Base-by-base conservation (phyloP, 1,140 invertebrate genomes). In the Steinernema khuongi region DNA sequence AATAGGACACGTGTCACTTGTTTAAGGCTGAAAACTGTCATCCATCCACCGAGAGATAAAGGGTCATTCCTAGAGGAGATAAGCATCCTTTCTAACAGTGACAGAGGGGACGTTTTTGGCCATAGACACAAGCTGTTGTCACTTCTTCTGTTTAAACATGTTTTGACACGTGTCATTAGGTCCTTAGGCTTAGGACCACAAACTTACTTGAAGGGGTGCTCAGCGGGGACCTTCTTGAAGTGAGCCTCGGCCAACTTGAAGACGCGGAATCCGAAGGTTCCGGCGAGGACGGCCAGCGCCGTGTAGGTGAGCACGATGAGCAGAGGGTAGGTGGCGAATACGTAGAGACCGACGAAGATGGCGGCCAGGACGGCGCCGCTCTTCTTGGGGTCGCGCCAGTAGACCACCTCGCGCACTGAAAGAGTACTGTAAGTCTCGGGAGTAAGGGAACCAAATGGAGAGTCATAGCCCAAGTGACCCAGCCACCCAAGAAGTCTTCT, bases 181-280 rank as follows among this genome's bases (percentile, higher is more conserved):
- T 22, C 50, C 14, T 60, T 7, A 60, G 26, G 36, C 36, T n/a
- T 41, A 60, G 14, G 26, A 60, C 14, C 14, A 14, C 14, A 4
- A 26, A 60, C 50, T 60, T 22, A 91, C 41, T 83, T 79, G 91
- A 97, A 97, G 73, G 96, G 94, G 88, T 98, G 94, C 85, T 93
- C 93, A 85, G 96, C 94, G 80, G 92, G 91, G 77, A 94, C 95
- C 87, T 98, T 98, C 87, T 97, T 94, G 77, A 99, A 91, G 78
- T 94, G 94, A 85, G 94, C 92, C 85, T 96, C 90, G 79, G 97
- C 90, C 86, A 91, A 93, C 89, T 95, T 96, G 89, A 97, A 97
- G 81, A 97, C 90, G 85, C 94, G 91, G 90, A 95, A 97, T 84
- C 90, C 90, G 83, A 96, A 89, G 74, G 94, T 93, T 77, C 90